Base-by-base conservation (phyloP, 2,113 vertebrate species). In the Malurus alboscapulatus region DNA sequence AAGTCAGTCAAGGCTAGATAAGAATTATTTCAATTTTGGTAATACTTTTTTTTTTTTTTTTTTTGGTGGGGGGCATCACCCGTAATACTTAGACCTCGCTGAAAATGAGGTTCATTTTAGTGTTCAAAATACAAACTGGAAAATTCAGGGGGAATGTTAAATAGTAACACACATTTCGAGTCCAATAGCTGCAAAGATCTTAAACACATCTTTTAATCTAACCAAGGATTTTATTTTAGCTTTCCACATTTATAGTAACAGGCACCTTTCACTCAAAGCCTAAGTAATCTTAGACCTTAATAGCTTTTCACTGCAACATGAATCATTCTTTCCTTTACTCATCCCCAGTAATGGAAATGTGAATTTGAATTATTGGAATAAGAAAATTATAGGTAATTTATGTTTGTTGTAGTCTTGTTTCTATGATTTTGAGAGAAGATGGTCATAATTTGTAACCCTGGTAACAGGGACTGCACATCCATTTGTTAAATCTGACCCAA, bases 351-450 rank as follows among this genome's bases (percentile, higher is more conserved):
- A 90, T 87, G 50, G 84, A 96, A 96, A 68, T 92, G 32, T 86
- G 90, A 96, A 93, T 96, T 71, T 57, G 94, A 96, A 97, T 95
- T 94, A 88, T 72, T 73, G 91, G 73, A 97, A 96, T 97, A 90
- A 96, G 92, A 96, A 97, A 97, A 97, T 96, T 93, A 96, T 62
- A 97, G 95, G 79, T 77, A 96, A 96, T 96, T 97, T 97, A 79
- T 90, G 87, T 96, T 96, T 96, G 91, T 94, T 97, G 83, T 95
- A 93, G 75, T 80, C 90, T 89, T 94, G 45, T 96, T 97, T 97
- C 89, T 92, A 83, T 84, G 73, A 94, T 88, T 96, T 86, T 96
- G 47, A 89, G 40, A 95, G 69, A 94, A 96, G 86, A 96, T 95
- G 93, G 58, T 72, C 93, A 73, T 93, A 95, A 96, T 97, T 92